A percentile compares a stretch with the other conserved stretches of the same genome.
Evolutionary conservation across 2,113 vertebrate species (phyloP).

Genomic region (Antennarius striatus): DNA sequence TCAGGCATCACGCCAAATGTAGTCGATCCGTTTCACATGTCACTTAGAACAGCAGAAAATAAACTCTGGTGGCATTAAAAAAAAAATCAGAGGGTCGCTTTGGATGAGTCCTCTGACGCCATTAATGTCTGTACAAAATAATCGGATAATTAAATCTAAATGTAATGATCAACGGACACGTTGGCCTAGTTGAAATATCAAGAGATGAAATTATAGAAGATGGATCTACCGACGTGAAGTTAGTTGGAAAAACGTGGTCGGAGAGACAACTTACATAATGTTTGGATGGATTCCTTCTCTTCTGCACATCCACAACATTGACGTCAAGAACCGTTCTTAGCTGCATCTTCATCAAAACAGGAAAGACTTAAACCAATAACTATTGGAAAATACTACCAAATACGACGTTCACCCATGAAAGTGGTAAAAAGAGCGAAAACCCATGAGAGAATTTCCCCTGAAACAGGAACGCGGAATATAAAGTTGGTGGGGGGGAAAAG

Average conservation of each 20-base stretch:
- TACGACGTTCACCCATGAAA: conserved; percentile 48
- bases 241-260: neutral
- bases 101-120: too few species aligned
- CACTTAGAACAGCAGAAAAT: neutral
- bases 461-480: neutral
- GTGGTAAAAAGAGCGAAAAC: neutral
- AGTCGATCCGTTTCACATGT: neutral
- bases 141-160: too few species aligned
- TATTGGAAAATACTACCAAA: conserved; percentile 3
- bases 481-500: neutral
- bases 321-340: conserved; percentile 86
- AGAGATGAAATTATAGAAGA: neutral
- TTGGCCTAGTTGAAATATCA: neutral
- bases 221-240: too few species aligned
- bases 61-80: neutral
- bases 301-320: conserved; percentile 92
- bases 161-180: too few species aligned
- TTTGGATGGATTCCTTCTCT: conserved; percentile 92
- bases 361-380: conserved; percentile 11
- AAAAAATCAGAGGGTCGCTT: too few species aligned
- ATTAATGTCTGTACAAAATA: too few species aligned
- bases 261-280: conserved; percentile 87
- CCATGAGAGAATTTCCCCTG: neutral
- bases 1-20: neutral
- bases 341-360: conserved; percentile 77